Percentiles rank a stretch among this genome's conserved stretches.
phyloP scores from a whole-genome alignment of 2,888 invertebrate genomes.

The Eupithecia centaureata region DNA sequence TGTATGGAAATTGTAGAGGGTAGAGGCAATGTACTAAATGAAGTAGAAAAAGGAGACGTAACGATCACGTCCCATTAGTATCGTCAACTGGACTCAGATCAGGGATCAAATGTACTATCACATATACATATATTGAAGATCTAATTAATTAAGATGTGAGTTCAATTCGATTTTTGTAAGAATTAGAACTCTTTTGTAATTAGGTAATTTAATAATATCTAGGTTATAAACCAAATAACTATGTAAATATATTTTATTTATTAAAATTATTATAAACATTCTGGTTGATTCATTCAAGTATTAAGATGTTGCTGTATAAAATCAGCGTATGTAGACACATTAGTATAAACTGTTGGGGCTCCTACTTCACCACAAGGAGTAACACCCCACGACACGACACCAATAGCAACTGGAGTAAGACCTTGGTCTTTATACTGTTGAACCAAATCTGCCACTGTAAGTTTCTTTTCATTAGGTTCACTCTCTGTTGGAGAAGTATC shows the following conservation, averaged over 20 bases:
- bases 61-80: no score
- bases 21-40: no score
- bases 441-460: slow-evolving; percentile 19
- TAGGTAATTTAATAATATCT: not conserved
- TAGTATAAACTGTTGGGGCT: slow-evolving; percentile 82
- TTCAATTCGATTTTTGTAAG: not conserved
- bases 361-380: slow-evolving; percentile 79
- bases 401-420: slow-evolving; percentile 66
- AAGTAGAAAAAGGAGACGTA: no score
- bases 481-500: slow-evolving; percentile 6
- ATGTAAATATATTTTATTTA: slow-evolving; percentile 16
- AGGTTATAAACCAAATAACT: not conserved
- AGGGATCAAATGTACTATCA: no score
- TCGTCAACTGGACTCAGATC: no score
- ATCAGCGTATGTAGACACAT: slow-evolving; percentile 75
- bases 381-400: slow-evolving; percentile 83
- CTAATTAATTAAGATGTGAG: not conserved
- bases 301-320: slow-evolving; percentile 68
- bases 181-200: not conserved
- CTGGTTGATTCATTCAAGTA: slow-evolving; percentile 30
- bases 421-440: slow-evolving; percentile 40
- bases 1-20: no score
- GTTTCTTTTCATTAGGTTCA: slow-evolving; percentile 11
- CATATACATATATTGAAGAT: not conserved
- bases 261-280: not conserved